A percentile compares a stretch with the other conserved stretches of the same genome.
Conservation (phyloP, 2,888 invertebrate species). For the Idaea dimidiata region DNA sequence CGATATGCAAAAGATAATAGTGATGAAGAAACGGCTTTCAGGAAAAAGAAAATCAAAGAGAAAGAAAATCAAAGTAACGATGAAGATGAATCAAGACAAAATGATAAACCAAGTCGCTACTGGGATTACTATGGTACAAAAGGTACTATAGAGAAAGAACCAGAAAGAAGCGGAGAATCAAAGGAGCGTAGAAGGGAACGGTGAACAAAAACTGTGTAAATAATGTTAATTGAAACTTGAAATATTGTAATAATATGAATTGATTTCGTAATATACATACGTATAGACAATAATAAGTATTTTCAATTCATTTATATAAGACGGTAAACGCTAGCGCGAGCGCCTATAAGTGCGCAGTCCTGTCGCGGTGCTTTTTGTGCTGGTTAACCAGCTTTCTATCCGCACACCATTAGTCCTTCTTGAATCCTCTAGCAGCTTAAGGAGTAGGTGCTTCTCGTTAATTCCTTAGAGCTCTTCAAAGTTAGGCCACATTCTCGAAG, state of each 20-base stretch:
- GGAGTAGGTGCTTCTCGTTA: too few relatives aligned
- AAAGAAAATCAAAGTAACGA: conserved; percentile 15
- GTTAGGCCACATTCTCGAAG: too few relatives aligned
- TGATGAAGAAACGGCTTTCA: conserved; percentile 17
- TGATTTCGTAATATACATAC: background rate
- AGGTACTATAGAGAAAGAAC: conserved; percentile 23
- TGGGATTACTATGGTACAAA: conserved; percentile 33
- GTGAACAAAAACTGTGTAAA: conserved; percentile 9
- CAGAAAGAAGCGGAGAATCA: conserved; percentile 10
- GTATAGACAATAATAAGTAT: background rate
- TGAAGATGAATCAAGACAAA: conserved; percentile 40
- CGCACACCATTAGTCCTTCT: too few relatives aligned
- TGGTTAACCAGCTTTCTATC: too few relatives aligned
- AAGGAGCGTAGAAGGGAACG: conserved; percentile 22
- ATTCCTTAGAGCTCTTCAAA: too few relatives aligned
- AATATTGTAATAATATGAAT: background rate
- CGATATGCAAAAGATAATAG: conserved; percentile 11
- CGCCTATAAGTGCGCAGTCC: too few relatives aligned
- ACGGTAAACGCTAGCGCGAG: background rate
- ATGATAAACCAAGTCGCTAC: conserved; percentile 35
- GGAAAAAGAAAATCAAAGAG: conserved; percentile 23
- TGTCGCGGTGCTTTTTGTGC: too few relatives aligned
- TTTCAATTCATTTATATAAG: background rate
- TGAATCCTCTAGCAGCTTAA: too few relatives aligned
- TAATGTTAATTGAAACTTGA: background rate